These are phyloP conservation scores for Leptodactylus fuscus DNA, from an alignment of 2,113 vertebrate genomes.

Conservation along the genomic window DNA sequence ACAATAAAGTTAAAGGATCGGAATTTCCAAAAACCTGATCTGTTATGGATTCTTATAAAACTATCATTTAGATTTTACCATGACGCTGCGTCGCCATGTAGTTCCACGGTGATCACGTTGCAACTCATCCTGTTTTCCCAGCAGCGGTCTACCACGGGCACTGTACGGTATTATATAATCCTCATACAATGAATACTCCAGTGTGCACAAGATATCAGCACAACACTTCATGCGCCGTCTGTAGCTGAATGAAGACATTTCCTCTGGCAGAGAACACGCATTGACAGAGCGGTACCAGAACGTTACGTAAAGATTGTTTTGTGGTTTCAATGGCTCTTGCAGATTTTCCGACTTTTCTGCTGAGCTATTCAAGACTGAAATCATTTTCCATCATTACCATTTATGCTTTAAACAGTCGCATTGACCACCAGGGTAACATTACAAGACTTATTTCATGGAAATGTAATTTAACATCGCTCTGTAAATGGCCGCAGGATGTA, in stretches of 20 bases:
- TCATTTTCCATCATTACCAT: constrained; percentile 41
- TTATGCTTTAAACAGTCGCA: constrained; percentile 34
- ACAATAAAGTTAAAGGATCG: too few relatives aligned
- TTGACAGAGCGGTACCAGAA: constrained; percentile 20
- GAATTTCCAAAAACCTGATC: too few relatives aligned
- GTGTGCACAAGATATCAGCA: not conserved
- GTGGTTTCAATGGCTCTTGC: constrained; percentile 34
- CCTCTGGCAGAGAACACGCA: constrained; percentile 4
- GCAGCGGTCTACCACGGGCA: not conserved
- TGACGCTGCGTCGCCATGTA: not conserved
- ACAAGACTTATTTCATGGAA: constrained; percentile 40
- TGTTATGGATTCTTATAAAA: too few relatives aligned
- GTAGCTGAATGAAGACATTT: constrained; percentile 35
- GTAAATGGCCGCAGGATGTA: constrained; percentile 23
- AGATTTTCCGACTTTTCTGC: constrained; percentile 44
- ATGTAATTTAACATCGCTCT: constrained; percentile 30
- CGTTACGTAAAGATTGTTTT: constrained; percentile 37
- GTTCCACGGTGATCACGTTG: not conserved
- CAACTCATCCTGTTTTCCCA: not conserved
- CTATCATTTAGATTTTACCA: too few relatives aligned
- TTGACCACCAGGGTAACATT: constrained; percentile 40
- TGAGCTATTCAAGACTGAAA: constrained; percentile 37
- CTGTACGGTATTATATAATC: not conserved
- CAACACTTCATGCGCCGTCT: not conserved
- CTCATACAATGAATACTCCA: not conserved